phyloP scores from a whole-genome alignment of 2,888 invertebrate genomes.

The Lordiphosa andalusiaca region DNA sequence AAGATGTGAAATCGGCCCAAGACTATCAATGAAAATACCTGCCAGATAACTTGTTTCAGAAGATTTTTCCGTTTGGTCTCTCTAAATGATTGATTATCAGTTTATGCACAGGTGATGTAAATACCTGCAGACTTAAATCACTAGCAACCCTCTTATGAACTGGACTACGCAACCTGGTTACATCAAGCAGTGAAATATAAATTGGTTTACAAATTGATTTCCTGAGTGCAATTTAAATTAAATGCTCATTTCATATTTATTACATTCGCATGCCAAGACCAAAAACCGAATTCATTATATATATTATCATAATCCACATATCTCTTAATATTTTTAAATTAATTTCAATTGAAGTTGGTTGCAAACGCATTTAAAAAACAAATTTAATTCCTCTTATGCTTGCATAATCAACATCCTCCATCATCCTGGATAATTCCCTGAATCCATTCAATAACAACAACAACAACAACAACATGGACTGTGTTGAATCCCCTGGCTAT shows the following conservation, averaged over 20 bases:
- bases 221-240: too few relatives aligned
- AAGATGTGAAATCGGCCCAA: too few relatives aligned
- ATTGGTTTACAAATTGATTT: too few relatives aligned
- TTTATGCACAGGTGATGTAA: too few relatives aligned
- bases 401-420: conserved; percentile 33
- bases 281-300: conserved; percentile 26
- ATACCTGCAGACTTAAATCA: too few relatives aligned
- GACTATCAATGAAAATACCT: too few relatives aligned
- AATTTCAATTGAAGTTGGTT: conserved; percentile 30
- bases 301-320: conserved; percentile 11
- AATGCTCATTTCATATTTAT: not conserved
- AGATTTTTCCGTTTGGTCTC: too few relatives aligned
- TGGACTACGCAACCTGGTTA: too few relatives aligned
- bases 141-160: too few relatives aligned
- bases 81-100: too few relatives aligned
- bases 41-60: too few relatives aligned
- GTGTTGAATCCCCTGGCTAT: conserved; percentile 1
- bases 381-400: conserved; percentile 40
- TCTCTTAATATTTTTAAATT: conserved; percentile 44
- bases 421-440: conserved; percentile 15
- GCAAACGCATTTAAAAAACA: conserved; percentile 31
- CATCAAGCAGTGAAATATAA: too few relatives aligned
- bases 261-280: conserved; percentile 3
- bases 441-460: not conserved
- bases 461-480: conserved; percentile 8